A percentile compares a stretch with the other conserved stretches of the same genome.
Conservation (phyloP, 2,888 invertebrate genomes). For the Polydrusus tereticollis region DNA sequence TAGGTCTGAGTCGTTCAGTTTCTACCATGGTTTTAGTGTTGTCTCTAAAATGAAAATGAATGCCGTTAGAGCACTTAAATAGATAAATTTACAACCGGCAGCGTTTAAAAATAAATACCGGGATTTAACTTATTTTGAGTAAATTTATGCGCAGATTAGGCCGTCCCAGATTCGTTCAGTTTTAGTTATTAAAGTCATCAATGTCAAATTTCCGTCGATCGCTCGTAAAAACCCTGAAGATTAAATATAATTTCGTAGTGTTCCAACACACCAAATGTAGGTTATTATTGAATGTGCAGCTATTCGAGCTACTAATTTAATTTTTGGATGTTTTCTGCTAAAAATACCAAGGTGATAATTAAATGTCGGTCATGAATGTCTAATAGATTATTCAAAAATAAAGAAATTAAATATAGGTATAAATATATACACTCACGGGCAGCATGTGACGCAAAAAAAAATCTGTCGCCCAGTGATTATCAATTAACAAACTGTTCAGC, state of each 20-base stretch:
- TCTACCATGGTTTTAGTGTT: conserved; percentile 31
- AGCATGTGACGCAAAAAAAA: no score
- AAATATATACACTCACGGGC: no score
- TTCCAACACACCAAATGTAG: conserved; percentile 4
- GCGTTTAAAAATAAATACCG: background rate
- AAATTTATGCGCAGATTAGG: background rate
- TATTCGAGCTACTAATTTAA: conserved; percentile 6
- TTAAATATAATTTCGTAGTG: conserved; percentile 4
- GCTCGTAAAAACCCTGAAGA: conserved; percentile 2
- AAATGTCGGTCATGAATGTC: background rate
- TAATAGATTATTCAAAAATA: background rate
- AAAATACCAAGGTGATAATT: conserved; percentile 16
- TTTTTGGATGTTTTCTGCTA: conserved; percentile 14
- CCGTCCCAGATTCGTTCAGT: background rate
- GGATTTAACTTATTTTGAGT: background rate
- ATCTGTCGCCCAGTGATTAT: no score
- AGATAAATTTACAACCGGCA: background rate
- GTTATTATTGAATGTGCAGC: conserved; percentile 6
- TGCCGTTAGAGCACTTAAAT: no score
- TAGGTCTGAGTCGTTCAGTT: conserved; percentile 25
- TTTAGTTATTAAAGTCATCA: conserved; percentile 5
- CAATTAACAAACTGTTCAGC: no score
- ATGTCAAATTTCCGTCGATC: conserved; percentile 1
- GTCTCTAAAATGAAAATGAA: conserved; percentile 3
- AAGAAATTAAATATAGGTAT: background rate